A percentile compares a stretch with the other conserved stretches of the same genome.
phyloP scores from a whole-genome alignment of 2,888 invertebrate genomes.

The Abrostola triplasia region DNA sequence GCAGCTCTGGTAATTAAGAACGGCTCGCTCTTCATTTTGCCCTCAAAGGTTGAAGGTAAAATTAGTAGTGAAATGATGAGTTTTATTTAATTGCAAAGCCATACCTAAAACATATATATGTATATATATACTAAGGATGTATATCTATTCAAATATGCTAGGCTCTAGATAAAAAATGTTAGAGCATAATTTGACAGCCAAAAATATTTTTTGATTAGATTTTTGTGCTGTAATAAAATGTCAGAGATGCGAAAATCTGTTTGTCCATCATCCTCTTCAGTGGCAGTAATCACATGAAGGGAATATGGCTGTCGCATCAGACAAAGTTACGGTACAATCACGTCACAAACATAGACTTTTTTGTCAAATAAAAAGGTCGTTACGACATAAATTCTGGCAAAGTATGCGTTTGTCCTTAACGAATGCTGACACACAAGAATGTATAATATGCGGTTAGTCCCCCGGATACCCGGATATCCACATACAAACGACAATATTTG shows the following conservation, averaged over 20 bases:
- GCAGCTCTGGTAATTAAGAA: constrained; percentile 63
- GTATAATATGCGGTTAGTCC: constrained; percentile 50
- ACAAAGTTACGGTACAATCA: constrained; percentile 35
- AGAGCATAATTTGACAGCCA: background rate
- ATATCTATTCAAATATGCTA: no score
- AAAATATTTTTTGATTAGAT: constrained; percentile 8
- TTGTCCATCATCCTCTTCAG: constrained; percentile 33
- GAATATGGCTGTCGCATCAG: constrained; percentile 21
- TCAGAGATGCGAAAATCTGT: constrained; percentile 19
- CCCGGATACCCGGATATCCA: constrained; percentile 54
- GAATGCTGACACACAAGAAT: constrained; percentile 55
- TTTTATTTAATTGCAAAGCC: background rate
- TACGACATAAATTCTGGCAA: constrained; percentile 41
- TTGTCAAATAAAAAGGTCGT: constrained; percentile 44
- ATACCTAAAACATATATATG: no score
- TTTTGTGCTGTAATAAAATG: constrained; percentile 23
- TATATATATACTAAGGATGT: no score
- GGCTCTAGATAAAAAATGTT: no score
- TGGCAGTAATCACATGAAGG: constrained; percentile 26
- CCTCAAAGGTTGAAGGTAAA: constrained; percentile 9
- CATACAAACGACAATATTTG: constrained; percentile 66
- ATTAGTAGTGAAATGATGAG: no score
- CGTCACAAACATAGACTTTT: constrained; percentile 30
- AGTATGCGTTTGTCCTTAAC: constrained; percentile 48
- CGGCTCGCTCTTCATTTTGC: constrained; percentile 37